phyloP scores from a whole-genome alignment of 2,797 vertebrate genomes.

The Lagodon rhomboides region DNA sequence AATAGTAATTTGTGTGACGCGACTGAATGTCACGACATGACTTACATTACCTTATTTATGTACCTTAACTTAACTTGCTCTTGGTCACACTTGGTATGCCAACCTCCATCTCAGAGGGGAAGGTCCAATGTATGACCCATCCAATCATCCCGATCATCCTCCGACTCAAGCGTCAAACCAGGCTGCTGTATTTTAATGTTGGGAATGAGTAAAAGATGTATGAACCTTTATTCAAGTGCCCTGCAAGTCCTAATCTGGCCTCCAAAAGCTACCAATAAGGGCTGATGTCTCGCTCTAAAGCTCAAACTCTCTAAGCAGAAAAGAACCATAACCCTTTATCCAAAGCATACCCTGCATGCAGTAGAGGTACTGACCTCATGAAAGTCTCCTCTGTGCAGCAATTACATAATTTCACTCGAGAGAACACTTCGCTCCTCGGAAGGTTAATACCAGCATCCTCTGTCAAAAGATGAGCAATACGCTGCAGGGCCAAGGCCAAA shows the following conservation, averaged over 20 bases:
- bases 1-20: no score
- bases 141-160: no score
- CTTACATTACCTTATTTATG: no score
- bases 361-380: not conserved
- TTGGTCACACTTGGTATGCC: no score
- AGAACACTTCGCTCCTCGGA: not conserved
- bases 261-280: not conserved
- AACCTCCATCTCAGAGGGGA: no score
- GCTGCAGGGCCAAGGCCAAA: conserved; percentile 5
- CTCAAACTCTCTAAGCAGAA: not conserved
- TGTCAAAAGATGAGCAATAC: conserved; percentile 5
- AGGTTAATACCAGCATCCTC: not conserved
- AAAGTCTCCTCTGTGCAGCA: not conserved
- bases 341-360: not conserved
- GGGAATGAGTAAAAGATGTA: no score
- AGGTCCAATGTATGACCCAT: no score
- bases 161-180: no score
- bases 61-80: no score
- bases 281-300: not conserved
- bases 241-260: not conserved
- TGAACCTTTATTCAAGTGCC: no score
- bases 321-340: not conserved
- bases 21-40: no score
- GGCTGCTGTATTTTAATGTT: no score
- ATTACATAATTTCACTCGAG: conserved; percentile 1